A percentile compares a stretch with the other conserved stretches of the same genome.
Conservation (phyloP, 2,888 invertebrate genomes). For the Auanema freiburgensis region DNA sequence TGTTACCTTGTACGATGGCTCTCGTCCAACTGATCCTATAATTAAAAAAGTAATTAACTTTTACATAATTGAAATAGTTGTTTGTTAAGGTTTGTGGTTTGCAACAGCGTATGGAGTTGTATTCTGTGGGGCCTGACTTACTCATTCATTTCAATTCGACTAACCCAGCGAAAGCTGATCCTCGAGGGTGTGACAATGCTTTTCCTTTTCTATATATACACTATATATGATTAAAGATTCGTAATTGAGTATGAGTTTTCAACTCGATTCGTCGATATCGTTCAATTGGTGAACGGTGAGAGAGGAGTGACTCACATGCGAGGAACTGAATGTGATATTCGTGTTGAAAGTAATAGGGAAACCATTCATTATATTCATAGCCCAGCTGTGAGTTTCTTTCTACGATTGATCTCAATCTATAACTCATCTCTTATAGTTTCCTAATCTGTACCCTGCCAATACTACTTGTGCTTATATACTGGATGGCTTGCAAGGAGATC, state of each 20-base stretch:
- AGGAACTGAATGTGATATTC: slow-evolving; percentile 79
- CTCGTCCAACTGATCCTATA: slow-evolving; percentile 79
- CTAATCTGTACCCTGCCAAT: slow-evolving; percentile 66
- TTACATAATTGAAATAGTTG: background rate
- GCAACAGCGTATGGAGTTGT: slow-evolving; percentile 61
- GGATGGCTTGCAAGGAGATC: slow-evolving; percentile 85
- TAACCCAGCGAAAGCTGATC: slow-evolving; percentile 76
- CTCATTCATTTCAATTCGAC: slow-evolving; percentile 64
- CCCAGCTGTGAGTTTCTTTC: slow-evolving; percentile 60
- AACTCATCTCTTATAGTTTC: slow-evolving; percentile 61
- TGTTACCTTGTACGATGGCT: slow-evolving; percentile 93
- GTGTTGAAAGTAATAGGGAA: slow-evolving; percentile 65
- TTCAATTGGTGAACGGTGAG: slow-evolving; percentile 70
- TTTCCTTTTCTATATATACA: background rate
- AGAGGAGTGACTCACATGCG: slow-evolving; percentile 51
- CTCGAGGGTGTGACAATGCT: slow-evolving; percentile 87
- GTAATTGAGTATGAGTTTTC: slow-evolving; percentile 95
- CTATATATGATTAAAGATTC: slow-evolving; percentile 34
- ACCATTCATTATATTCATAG: slow-evolving; percentile 66
- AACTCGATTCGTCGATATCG: slow-evolving; percentile 94
- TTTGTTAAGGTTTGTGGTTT: slow-evolving; percentile 55
- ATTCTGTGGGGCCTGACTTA: slow-evolving; percentile 53
- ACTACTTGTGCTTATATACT: slow-evolving; percentile 67
- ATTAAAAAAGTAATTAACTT: slow-evolving; percentile 43
- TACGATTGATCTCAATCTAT: background rate